Evolutionary conservation across 2,888 invertebrate species (phyloP), one percentile per base, ranked within the genome.

Genomic region (Asteroscopus sphinx): DNA sequence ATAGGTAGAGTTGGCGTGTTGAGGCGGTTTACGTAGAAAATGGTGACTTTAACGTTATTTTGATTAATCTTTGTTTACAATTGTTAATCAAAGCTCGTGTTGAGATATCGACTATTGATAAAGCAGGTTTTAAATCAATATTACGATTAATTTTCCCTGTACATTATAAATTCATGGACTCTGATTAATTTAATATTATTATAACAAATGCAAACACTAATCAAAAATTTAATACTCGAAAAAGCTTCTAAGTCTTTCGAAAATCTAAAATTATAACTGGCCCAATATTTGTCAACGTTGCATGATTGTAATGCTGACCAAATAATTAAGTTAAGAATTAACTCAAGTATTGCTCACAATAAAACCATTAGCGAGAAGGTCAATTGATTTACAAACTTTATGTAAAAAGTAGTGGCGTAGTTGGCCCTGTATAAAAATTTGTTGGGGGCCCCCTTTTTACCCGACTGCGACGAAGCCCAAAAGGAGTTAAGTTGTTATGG

Each of bases 281-380:
- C 12, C 12, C 41, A 72, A 69, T 71, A 67, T 63, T 53, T 49
- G 33, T 71, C 9, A 12, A 56, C 48, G 63, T 63, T 71, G 63
- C 54, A 46, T 16, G 35, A 37, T 26, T 33, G 12, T 37, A 13
- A 56, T 41, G 28, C 41, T 52, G 28, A 51, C 15, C 40, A 12
- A 21, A 46, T 36, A 16, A 46, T 68, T 64, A 41, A 44, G 36
- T 37, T 55, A 41, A 54, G 47, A 54, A 32, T 55, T 13, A 17
- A 12, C 12, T 42, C 60, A 72, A 71, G 69, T 40, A 72, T 61
- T 56, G 42, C 63, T 35, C 28, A 51, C 59, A 68, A 58, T 65
- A 47, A 39, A 56, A 69, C 69, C 56, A 72, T 72, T 61, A 64
- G 57, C 46, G 35, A 16, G 55, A 56, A 73, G 73, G 73, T 69